Conservation (phyloP, 2,888 invertebrate species). For the Stictocephala bisonia region DNA sequence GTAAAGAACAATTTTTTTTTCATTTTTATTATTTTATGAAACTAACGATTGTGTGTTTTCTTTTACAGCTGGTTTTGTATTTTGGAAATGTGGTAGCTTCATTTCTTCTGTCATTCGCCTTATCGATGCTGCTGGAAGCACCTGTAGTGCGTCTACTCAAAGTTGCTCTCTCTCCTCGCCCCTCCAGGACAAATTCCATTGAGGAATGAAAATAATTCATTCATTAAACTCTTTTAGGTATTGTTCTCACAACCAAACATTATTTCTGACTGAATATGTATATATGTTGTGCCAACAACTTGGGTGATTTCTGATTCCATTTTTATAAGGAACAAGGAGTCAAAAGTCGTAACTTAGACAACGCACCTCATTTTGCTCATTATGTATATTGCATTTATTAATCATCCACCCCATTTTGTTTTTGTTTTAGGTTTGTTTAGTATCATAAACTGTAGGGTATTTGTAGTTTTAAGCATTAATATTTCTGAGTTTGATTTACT, state of each 20-base stretch:
- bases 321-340: too few species aligned
- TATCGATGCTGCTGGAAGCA: slow-evolving; percentile 84
- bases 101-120: slow-evolving; percentile 78
- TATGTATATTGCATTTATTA: too few species aligned
- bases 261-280: background rate
- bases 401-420: too few species aligned
- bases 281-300: background rate
- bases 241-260: background rate
- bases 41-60: too few species aligned
- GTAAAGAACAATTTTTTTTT: too few species aligned
- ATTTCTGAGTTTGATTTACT: too few species aligned
- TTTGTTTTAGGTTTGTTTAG: too few species aligned
- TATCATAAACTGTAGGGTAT: too few species aligned
- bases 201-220: background rate
- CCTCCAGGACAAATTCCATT: slow-evolving; percentile 23
- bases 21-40: too few species aligned
- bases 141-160: slow-evolving; percentile 83
- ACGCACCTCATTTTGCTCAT: too few species aligned
- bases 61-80: slow-evolving; percentile 72
- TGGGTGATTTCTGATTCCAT: background rate
- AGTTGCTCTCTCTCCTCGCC: slow-evolving; percentile 63
- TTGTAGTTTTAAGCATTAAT: too few species aligned
- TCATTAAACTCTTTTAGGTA: background rate
- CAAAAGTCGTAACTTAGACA: too few species aligned
- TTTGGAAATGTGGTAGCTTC: slow-evolving; percentile 84